Conservation (phyloP, 1,140 invertebrate genomes). For the Panagrolaimus sp. region DNA sequence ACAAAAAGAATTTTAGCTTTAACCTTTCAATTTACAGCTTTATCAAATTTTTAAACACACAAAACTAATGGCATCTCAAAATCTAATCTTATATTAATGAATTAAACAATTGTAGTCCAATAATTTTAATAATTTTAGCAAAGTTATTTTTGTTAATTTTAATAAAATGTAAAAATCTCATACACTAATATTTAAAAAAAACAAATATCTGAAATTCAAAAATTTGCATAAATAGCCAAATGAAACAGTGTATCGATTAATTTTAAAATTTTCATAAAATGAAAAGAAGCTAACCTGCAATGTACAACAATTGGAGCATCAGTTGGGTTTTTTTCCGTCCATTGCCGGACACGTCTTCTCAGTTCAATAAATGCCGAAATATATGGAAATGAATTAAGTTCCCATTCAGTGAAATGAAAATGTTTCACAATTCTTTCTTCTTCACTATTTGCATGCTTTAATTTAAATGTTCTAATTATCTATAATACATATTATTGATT, state of each 20-base stretch:
- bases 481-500: slow-evolving; percentile 30
- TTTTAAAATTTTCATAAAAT: not conserved
- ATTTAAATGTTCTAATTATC: slow-evolving; percentile 56
- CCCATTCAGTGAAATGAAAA: slow-evolving; percentile 93
- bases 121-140: too few relatives aligned
- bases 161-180: too few relatives aligned
- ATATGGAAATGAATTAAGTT: slow-evolving; percentile 67
- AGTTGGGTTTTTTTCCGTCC: slow-evolving; percentile 60
- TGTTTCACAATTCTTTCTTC: slow-evolving; percentile 72
- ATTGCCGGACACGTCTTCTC: slow-evolving; percentile 73
- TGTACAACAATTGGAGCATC: slow-evolving; percentile 85
- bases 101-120: too few relatives aligned
- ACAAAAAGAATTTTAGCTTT: not conserved
- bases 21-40: not conserved
- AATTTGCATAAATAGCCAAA: too few relatives aligned
- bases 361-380: slow-evolving; percentile 75
- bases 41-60: not conserved
- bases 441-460: slow-evolving; percentile 32
- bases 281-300: slow-evolving; percentile 76
- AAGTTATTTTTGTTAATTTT: too few relatives aligned
- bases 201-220: too few relatives aligned
- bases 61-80: not conserved
- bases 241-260: too few relatives aligned
- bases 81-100: too few relatives aligned
- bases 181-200: too few relatives aligned